These are phyloP conservation scores for Bombus difficillimus DNA, from an alignment of 1,140 invertebrate species.

Conservation along the genomic window DNA sequence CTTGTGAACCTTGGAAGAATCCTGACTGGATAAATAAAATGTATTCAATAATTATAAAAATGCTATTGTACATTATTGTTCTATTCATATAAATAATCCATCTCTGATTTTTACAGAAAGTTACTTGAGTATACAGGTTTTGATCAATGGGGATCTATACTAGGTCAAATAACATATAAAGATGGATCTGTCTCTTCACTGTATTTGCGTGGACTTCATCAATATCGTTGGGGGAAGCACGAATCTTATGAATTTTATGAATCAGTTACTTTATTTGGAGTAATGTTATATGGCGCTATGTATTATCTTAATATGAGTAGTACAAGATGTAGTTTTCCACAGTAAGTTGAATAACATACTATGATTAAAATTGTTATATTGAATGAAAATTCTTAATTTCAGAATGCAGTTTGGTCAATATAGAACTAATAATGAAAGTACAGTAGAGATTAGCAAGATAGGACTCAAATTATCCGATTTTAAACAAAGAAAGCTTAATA, in stretches of 20 bases:
- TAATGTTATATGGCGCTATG: conserved; percentile 78
- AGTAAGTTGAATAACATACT: conserved; percentile 73
- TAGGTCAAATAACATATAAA: conserved; percentile 78
- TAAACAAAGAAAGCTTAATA: background rate
- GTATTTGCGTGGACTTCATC: conserved; percentile 82
- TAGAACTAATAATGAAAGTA: conserved; percentile 27
- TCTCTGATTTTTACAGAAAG: conserved; percentile 62
- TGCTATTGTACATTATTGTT: background rate
- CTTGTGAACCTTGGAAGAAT: conserved; percentile 83
- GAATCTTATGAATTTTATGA: conserved; percentile 67
- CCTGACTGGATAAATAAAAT: conserved; percentile 76
- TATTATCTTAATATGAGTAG: conserved; percentile 77
- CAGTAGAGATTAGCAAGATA: conserved; percentile 43
- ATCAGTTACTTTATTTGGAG: conserved; percentile 73
- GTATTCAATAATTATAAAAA: conserved; percentile 47
- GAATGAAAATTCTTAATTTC: conserved; percentile 28
- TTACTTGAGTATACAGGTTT: conserved; percentile 74
- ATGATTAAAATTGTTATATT: conserved; percentile 6
- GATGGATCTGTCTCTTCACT: conserved; percentile 73
- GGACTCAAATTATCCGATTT: conserved; percentile 53
- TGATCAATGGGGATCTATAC: conserved; percentile 83
- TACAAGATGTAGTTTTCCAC: conserved; percentile 78
- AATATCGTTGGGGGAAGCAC: conserved; percentile 80
- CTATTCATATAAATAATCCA: background rate
- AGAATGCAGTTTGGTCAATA: conserved; percentile 66